Percentiles rank a stretch among this genome's conserved stretches.
Conservation (phyloP, 2,888 invertebrate genomes). For the Hecatera dysodea region DNA sequence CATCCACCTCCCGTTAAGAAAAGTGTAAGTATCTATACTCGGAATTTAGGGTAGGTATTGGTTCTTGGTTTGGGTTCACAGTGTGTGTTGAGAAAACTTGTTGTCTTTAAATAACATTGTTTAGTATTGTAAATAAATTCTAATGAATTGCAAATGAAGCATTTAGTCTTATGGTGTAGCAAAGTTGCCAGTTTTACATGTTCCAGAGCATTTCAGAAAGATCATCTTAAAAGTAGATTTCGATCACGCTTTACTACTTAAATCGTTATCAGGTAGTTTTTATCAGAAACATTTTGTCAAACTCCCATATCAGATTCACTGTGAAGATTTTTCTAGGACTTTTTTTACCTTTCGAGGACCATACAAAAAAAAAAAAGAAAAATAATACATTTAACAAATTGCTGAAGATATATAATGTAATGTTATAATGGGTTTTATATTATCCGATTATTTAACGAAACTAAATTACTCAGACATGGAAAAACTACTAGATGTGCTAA, state of each 20-base stretch:
- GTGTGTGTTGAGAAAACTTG: neutral
- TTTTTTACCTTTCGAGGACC: too few relatives aligned
- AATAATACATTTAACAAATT: too few relatives aligned
- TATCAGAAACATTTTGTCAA: conserved; percentile 1
- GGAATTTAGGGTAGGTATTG: neutral
- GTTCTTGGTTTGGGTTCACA: conserved; percentile 2
- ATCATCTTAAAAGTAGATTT: neutral
- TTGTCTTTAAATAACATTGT: neutral
- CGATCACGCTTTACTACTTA: conserved; percentile 12
- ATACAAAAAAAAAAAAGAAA: too few relatives aligned
- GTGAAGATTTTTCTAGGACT: neutral
- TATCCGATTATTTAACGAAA: too few relatives aligned
- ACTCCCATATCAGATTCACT: neutral
- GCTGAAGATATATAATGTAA: too few relatives aligned
- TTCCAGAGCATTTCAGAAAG: conserved; percentile 13
- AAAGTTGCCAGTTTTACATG: neutral
- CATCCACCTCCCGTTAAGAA: conserved; percentile 83
- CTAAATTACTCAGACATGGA: too few relatives aligned
- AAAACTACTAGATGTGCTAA: too few relatives aligned
- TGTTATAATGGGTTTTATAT: too few relatives aligned
- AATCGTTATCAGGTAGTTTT: neutral
- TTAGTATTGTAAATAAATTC: too few relatives aligned
- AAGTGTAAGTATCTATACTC: conserved; percentile 76
- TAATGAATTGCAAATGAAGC: too few relatives aligned
- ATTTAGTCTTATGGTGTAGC: neutral